Evolutionary conservation across 2,888 invertebrate genomes (phyloP).

Genomic region (Melieria omissa): DNA sequence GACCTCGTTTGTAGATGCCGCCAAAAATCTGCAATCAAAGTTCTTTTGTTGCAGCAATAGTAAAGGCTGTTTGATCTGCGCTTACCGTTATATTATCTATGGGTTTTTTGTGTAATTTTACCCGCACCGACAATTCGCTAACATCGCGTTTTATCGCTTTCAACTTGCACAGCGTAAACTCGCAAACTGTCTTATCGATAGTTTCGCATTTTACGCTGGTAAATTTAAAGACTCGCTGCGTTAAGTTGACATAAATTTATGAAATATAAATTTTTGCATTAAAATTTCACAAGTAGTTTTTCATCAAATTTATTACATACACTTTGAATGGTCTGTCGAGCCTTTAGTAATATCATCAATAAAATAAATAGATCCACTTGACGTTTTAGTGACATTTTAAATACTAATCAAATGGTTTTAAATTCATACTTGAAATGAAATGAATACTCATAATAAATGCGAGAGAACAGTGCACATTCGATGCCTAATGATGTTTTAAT

Average conservation of each 20-base stretch:
- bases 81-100: constrained; percentile 2
- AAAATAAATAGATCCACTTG: too few species aligned
- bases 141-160: neutral
- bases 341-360: too few species aligned
- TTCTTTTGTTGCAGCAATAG: too few species aligned
- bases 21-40: neutral
- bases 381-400: too few species aligned
- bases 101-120: neutral
- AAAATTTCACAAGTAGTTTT: neutral
- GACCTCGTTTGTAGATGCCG: neutral
- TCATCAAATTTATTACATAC: neutral
- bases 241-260: neutral
- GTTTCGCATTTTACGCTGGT: neutral
- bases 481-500: too few species aligned
- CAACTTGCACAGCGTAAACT: neutral
- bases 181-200: neutral
- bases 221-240: neutral
- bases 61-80: neutral
- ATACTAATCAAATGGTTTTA: too few species aligned
- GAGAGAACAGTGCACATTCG: too few species aligned
- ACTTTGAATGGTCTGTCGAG: neutral
- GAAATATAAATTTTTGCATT: neutral
- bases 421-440: too few species aligned
- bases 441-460: too few species aligned
- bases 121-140: neutral